phyloP scores from a whole-genome alignment of 2,113 vertebrate genomes.

The Puntigrus tetrazona region DNA sequence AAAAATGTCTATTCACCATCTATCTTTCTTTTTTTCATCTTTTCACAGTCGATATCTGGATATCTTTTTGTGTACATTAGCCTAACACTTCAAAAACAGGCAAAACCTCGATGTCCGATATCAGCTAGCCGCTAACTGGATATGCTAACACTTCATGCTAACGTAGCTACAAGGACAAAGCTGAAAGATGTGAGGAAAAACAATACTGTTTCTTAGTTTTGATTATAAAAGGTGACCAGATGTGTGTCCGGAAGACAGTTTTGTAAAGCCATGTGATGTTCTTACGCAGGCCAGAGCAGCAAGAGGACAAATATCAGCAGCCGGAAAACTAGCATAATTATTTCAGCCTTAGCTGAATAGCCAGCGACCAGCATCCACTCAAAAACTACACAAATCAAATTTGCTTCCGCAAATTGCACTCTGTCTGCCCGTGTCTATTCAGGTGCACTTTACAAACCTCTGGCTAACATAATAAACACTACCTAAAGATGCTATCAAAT shows the following conservation, averaged over 20 bases:
- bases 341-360: conserved; percentile 32
- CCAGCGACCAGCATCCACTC: conserved; percentile 46
- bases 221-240: neutral
- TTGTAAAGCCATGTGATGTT: conserved; percentile 18
- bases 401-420: conserved; percentile 54
- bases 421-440: conserved; percentile 49
- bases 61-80: neutral
- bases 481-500: conserved; percentile 41
- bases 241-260: neutral
- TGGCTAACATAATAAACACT: conserved; percentile 46
- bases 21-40: conserved; percentile 9
- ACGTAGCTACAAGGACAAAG: neutral
- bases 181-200: neutral
- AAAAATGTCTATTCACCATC: conserved; percentile 31
- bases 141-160: neutral
- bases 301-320: conserved; percentile 15
- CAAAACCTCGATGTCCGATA: neutral
- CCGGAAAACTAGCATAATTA: conserved; percentile 45
- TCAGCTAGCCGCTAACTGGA: neutral
- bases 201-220: neutral
- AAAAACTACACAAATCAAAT: conserved; percentile 59
- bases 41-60: neutral
- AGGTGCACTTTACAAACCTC: conserved; percentile 57
- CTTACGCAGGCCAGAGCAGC: neutral
- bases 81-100: neutral